Evolutionary conservation across 92 coral and sea anemone genomes (phyloP).

Genomic region (Virgularia gustaviana): DNA sequence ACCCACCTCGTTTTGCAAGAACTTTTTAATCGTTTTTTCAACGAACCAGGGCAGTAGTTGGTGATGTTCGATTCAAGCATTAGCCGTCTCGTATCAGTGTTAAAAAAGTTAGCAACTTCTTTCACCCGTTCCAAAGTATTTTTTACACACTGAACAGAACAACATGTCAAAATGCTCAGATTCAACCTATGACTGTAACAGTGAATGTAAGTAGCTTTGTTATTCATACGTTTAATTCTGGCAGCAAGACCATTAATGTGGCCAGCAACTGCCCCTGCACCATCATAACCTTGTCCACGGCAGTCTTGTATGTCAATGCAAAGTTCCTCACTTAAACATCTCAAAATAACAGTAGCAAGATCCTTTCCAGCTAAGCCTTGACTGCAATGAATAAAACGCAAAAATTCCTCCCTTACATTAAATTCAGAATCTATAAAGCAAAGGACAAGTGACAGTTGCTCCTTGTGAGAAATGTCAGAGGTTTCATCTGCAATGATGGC

Average conservation of each 20-base stretch:
- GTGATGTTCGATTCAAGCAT: not conserved
- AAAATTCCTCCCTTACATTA: not conserved
- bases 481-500: not conserved
- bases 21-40: not conserved
- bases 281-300: not conserved
- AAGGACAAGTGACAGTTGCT: not conserved
- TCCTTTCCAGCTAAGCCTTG: constrained; percentile 5
- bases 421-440: not conserved
- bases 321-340: constrained; percentile 8
- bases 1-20: constrained; percentile 8
- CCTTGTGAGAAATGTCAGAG: constrained; percentile 1
- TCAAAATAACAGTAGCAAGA: constrained; percentile 10
- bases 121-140: constrained; percentile 8
- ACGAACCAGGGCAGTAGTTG: not conserved
- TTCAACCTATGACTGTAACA: constrained; percentile 5
- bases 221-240: not conserved
- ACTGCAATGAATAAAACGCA: constrained; percentile 3
- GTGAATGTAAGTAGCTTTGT: not conserved
- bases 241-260: not conserved
- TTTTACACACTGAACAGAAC: not conserved
- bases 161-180: not conserved
- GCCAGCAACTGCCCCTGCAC: constrained; percentile 13
- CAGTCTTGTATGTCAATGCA: not conserved
- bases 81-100: not conserved
- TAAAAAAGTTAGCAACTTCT: not conserved